phyloP scores from a whole-genome alignment of 2,888 invertebrate species.

The Eupithecia inturbata region DNA sequence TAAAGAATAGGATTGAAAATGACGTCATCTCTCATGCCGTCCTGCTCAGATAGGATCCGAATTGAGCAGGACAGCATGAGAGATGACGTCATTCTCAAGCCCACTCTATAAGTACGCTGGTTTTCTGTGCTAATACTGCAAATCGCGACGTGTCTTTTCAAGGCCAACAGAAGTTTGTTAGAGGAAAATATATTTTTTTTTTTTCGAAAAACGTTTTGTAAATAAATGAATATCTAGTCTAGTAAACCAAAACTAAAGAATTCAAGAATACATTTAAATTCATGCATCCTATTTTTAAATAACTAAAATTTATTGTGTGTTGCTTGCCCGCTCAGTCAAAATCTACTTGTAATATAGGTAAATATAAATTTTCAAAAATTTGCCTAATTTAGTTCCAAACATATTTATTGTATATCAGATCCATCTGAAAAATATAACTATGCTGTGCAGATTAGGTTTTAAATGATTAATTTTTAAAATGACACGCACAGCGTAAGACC shows the following conservation, averaged over 20 bases:
- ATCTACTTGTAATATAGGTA: not conserved
- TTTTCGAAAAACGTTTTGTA: not conserved
- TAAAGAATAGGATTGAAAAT: no score
- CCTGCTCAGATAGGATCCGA: not conserved
- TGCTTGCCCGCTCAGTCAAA: conserved; percentile 1
- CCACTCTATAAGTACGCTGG: not conserved
- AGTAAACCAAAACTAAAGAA: not conserved
- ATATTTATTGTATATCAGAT: not conserved
- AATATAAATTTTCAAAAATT: not conserved
- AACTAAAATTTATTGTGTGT: not conserved
- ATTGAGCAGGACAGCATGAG: not conserved
- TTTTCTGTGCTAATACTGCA: not conserved
- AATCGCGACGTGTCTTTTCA: not conserved
- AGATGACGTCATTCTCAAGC: not conserved
- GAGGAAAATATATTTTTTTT: not conserved
- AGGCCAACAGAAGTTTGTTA: not conserved
- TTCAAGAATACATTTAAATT: not conserved
- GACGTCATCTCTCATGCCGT: not conserved
- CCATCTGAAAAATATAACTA: not conserved
- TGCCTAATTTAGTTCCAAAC: not conserved
- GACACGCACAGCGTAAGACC: conserved; percentile 8
- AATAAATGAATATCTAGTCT: not conserved
- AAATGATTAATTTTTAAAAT: not conserved
- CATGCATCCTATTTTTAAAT: not conserved
- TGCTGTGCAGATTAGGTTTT: not conserved